These are phyloP conservation scores for Trigoniulus corallinus DNA, from an alignment of 1,140 invertebrate species.

Conservation along the genomic window DNA sequence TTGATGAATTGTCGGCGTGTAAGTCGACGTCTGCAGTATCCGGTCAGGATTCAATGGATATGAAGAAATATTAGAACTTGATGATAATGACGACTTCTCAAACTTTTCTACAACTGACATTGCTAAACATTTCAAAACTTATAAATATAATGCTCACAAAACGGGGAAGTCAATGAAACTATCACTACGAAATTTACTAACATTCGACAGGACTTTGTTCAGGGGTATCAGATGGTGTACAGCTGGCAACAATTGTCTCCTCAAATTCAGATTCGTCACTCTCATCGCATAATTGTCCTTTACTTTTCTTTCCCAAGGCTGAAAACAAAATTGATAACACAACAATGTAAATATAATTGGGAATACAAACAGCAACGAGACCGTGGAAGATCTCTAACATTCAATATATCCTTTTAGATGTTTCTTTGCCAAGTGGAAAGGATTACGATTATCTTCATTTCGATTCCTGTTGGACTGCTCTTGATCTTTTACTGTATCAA, in stretches of 20 bases:
- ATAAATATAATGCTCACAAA: not conserved
- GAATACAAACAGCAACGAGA: too few relatives aligned
- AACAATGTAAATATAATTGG: too few relatives aligned
- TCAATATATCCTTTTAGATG: conserved; percentile 20
- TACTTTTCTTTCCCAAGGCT: conserved; percentile 9
- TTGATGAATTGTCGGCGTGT: not conserved
- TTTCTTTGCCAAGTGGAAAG: conserved; percentile 20
- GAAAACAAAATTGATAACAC: conserved; percentile 6
- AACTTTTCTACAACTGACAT: too few relatives aligned
- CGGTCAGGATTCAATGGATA: conserved; percentile 3
- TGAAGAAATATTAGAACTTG: too few relatives aligned
- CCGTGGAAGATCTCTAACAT: too few relatives aligned
- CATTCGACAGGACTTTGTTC: not conserved
- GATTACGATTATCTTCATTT: not conserved
- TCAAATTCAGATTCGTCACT: conserved; percentile 15
- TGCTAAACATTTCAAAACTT: not conserved
- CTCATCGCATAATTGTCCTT: conserved; percentile 4
- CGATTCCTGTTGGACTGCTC: too few relatives aligned
- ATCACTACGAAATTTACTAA: not conserved
- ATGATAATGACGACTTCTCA: too few relatives aligned
- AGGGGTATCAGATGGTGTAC: not conserved
- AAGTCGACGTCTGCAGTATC: not conserved
- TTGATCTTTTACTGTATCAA: too few relatives aligned
- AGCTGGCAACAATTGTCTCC: not conserved
- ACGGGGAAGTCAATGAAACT: not conserved